Base-by-base conservation (phyloP, 2,113 vertebrate species). In the Probosciger aterrimus region DNA sequence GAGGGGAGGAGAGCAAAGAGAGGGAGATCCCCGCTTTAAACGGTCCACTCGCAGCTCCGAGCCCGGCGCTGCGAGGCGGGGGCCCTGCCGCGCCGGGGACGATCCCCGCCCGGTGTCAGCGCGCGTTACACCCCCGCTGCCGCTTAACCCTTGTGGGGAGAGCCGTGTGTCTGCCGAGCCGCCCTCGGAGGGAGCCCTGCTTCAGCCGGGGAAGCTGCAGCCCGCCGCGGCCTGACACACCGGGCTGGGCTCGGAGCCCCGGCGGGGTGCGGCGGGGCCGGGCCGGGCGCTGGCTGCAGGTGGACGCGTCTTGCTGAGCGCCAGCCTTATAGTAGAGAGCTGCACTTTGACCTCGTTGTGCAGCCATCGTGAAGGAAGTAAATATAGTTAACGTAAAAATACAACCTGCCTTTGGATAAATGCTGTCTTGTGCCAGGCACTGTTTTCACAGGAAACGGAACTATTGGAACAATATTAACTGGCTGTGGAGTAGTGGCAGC, bases 271-370 rank as follows among this genome's bases (percentile, higher is more conserved):
- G 59, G 59, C 4, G 33, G 53, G 6, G 69, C 60, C 3, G 15
- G 6, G 44, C 37, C 28, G 4, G 85, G 67, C 39, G 57, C 79
- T 4, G 62, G 62, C 82, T 46, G 82, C 89, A 59, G 87, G 94
- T 74, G 82, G 65, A 47, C 47, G 11, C 4, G 67, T 31, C 65
- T 47, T 17, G 55, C 27, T 4, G 49, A 16, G 59, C 31, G 6
- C n/a, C 35, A 35, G 47, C 59, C 39, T 43, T 44, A 62, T 60
- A 13, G 83, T 16, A 41, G 49, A 70, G 81, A 27, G 50, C 92
- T 49, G 88, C 87, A 94, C 86, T 97, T 95, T 20, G 94, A 91
- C 95, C 92, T 64, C n/a, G 4, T 79, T 86, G 95, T 90, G 93
- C 90, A 94, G 88, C 81, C 63, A 8, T 78, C 67, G 7, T 70